Conservation (phyloP, 1,140 invertebrate species). For the Amyelois transitella region DNA sequence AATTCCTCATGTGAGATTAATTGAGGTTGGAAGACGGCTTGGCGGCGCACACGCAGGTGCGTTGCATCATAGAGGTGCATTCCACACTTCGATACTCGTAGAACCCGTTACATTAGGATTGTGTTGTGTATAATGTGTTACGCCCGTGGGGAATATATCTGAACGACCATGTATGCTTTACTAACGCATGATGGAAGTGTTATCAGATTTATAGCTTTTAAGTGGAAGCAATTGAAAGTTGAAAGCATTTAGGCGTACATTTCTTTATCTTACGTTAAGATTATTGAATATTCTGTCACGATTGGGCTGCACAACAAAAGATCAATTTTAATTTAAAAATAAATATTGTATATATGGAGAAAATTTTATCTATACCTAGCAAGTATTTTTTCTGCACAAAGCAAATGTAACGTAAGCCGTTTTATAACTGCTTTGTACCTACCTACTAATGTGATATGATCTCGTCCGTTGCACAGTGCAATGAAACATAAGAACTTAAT, state of each 20-base stretch:
- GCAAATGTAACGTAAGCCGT: too few relatives aligned
- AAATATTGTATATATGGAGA: too few relatives aligned
- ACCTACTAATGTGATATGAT: neutral
- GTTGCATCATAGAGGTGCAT: conserved; percentile 44
- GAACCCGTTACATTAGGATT: neutral
- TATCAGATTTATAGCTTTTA: neutral
- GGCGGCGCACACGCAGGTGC: conserved; percentile 54
- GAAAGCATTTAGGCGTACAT: neutral
- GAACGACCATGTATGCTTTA: neutral
- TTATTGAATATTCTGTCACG: too few relatives aligned
- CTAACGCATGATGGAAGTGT: neutral
- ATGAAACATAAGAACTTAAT: conserved; percentile 3
- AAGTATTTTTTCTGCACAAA: too few relatives aligned
- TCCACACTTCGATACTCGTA: conserved; percentile 15
- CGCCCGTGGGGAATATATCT: neutral
- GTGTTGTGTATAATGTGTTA: neutral
- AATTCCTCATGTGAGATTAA: conserved; percentile 55
- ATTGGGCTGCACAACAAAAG: too few relatives aligned
- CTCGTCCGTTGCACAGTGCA: conserved; percentile 5
- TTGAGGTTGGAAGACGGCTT: conserved; percentile 51
- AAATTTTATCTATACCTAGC: too few relatives aligned
- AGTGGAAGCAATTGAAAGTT: neutral
- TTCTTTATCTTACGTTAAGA: too few relatives aligned
- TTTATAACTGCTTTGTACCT: neutral
- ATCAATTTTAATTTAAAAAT: too few relatives aligned